Evolutionary conservation across 2,888 invertebrate genomes (phyloP), one percentile per base, ranked within the genome.

Genomic region (Alsophila aescularia): DNA sequence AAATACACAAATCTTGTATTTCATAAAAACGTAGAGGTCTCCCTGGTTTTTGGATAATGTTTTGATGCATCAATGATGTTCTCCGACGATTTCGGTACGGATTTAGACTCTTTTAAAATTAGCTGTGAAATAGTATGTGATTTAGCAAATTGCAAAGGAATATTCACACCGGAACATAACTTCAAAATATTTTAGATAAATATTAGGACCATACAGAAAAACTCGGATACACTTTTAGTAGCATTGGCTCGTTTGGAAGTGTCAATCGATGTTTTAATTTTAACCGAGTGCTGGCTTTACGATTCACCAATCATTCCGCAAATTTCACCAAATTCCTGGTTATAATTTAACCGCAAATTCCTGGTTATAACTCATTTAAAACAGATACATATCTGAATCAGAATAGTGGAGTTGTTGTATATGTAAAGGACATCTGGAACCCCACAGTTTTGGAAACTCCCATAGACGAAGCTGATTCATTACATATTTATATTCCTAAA

Each of bases 241-340:
- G 34, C 21, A n/a, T 10, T 42, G n/a, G 12, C 10, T 10, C 15
- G 42, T 10, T n/a, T 32, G 6, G 32, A 16, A 2, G 8, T 32
- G 0, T 1, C 5, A 15, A 13, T 24, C 10, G 45, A 45, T 27
- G 15, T 44, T 6, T 34, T 18, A 14, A 12, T 44, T 2, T 21
- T 44, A 13, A 21, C 39, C 9, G 39, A 39, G 24, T 39, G 39
- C n/a, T n/a, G n/a, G n/a, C n/a, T n/a, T n/a, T n/a, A n/a, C n/a
- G n/a, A n/a, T n/a, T n/a, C n/a, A n/a, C 24, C 24, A 24, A 12
- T 8, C 8, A 13, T 13, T 12, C 12, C 1, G n/a, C n/a, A n/a
- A n/a, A n/a, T n/a, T n/a, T n/a, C n/a, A n/a, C n/a, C n/a, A n/a
- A n/a, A n/a, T n/a, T n/a, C n/a, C n/a, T n/a, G n/a, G n/a, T n/a